A percentile compares a stretch with the other conserved stretches of the same genome.
Evolutionary conservation across 2,888 invertebrate species (phyloP).

Genomic region (Eustalomyia histrio): DNA sequence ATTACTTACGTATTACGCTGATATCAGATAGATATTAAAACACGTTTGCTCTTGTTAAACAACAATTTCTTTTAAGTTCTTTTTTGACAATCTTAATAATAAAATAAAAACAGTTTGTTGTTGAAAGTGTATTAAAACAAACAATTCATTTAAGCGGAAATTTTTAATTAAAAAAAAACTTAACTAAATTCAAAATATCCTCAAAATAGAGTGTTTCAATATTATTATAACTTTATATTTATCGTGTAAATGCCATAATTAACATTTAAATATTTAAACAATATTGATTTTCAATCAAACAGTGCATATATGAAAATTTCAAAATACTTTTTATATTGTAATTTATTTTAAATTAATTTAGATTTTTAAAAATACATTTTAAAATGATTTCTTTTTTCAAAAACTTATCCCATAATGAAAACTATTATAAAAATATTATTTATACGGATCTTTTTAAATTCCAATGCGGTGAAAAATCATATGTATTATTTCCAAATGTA

Average conservation of each 20-base stretch:
- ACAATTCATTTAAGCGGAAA: slow-evolving; percentile 10
- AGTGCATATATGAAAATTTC: neutral
- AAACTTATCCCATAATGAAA: slow-evolving; percentile 11
- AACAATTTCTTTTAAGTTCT: neutral
- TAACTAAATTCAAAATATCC: neutral
- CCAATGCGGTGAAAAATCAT: slow-evolving; percentile 42
- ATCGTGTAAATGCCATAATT: slow-evolving; percentile 6
- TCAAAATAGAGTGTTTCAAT: neutral
- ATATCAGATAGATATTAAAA: too few relatives aligned
- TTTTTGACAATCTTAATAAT: neutral
- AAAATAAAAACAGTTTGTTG: slow-evolving; percentile 5
- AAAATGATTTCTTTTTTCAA: slow-evolving; percentile 37
- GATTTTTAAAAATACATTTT: neutral
- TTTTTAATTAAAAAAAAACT: slow-evolving; percentile 14
- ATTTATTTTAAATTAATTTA: neutral
- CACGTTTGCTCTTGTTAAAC: neutral
- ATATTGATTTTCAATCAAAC: neutral
- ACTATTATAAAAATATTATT: slow-evolving; percentile 7
- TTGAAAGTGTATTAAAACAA: slow-evolving; percentile 1
- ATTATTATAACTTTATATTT: too few relatives aligned
- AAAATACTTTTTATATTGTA: neutral
- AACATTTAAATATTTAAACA: neutral
- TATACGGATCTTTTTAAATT: slow-evolving; percentile 50
- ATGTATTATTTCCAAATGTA: slow-evolving; percentile 39
- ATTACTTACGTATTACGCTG: too few relatives aligned